Base-by-base conservation (phyloP, 2,797 vertebrate genomes). In the Pelodytes ibericus region DNA sequence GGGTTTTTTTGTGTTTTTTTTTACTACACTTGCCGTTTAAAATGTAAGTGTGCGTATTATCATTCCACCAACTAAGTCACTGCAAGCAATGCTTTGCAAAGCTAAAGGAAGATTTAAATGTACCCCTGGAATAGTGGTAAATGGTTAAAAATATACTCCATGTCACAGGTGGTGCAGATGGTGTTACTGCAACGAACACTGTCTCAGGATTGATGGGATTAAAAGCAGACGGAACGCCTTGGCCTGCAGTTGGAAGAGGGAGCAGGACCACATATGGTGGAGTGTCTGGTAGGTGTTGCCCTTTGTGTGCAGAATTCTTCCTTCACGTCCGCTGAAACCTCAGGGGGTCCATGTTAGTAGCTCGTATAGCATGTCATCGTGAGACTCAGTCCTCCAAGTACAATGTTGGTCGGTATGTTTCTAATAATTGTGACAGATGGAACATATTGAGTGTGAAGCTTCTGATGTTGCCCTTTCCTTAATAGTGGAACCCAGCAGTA, bases 141-240 rank as follows among this genome's bases (percentile, higher is more conserved):
- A 58, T 64, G 10, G 61, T 66, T n/a, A 53, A 39, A 65, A 31
- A 7, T 10, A 1, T 53, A 53, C 8, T 20, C 16, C 47, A 41
- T 77, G 75, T 80, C 71, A 29, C 71, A 97, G 95, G 95, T 68
- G 92, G 93, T 0, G 95, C 95, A 77, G 93, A 95, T 84, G 95
- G 96, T n/a, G 93, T 97, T 51, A 96, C 95, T 53, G 95, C 95
- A 82, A 96, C 94, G 78, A 97, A 97, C 87, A 96, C 95, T 0
- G 95, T 98, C 76, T 96, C 95, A 6, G 96, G 95, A 30, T 90
- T 95, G 85, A 93, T 94, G 93, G 94, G 89, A 88, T 84, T 91
- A 62, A 88, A 87, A 84, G 92, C 92, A 79, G 89, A 94, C 77
- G 84, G 90, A 77, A 89, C 88, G 69, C 92, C 93, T 79, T 94